These are phyloP conservation scores for Nephila pilipes DNA, from an alignment of 1,140 invertebrate genomes.

Conservation along the genomic window DNA sequence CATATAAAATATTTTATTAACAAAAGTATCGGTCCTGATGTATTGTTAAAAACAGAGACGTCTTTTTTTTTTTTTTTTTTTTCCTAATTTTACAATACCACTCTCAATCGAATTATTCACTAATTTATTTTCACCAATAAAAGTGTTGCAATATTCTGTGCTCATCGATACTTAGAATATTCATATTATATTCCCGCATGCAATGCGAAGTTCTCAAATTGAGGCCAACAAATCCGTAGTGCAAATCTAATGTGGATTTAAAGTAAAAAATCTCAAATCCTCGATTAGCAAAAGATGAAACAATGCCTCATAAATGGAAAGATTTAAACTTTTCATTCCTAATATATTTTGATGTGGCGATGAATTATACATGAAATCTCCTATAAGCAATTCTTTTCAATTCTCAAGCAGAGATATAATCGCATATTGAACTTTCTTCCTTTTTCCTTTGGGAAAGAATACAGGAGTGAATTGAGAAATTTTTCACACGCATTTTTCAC, in stretches of 20 bases:
- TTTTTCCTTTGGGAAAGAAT: not conserved
- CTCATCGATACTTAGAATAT: no score
- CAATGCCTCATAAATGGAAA: not conserved
- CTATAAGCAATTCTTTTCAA: not conserved
- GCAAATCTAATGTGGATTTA: not conserved
- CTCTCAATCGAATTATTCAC: no score
- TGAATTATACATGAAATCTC: conserved; percentile 8
- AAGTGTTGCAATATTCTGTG: no score
- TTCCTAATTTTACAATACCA: no score
- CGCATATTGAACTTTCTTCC: not conserved
- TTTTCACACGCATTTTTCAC: not conserved
- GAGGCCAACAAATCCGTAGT: not conserved
- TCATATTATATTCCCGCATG: not conserved
- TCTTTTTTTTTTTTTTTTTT: no score
- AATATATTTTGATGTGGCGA: not conserved
- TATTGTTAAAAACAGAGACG: no score
- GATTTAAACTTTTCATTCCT: not conserved
- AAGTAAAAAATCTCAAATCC: not conserved
- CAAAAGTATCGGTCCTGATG: no score
- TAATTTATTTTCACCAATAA: no score
- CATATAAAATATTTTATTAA: no score
- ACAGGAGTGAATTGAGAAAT: not conserved
- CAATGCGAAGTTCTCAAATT: not conserved
- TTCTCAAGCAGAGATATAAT: not conserved
- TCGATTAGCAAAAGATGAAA: not conserved